A percentile compares a stretch with the other conserved stretches of the same genome.
These are phyloP conservation scores for Tenodera sinensis DNA, from an alignment of 2,888 invertebrate species.

Conservation along the genomic window DNA sequence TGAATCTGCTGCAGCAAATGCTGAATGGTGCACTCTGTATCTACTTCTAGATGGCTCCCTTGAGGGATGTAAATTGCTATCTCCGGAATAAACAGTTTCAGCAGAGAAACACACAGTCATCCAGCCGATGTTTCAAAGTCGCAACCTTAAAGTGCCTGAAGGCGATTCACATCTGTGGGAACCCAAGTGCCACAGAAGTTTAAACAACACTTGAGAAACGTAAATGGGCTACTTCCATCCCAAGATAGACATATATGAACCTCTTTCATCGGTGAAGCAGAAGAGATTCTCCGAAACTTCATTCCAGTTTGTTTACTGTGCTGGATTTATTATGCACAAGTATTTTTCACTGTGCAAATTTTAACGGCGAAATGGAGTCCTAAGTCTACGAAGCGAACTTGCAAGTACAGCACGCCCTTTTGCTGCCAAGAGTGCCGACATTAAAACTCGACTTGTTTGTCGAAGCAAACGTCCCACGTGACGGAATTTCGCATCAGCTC, in stretches of 20 bases:
- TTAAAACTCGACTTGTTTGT: not conserved
- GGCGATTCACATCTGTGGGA: not conserved
- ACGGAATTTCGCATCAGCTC: not conserved
- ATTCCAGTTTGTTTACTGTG: not conserved
- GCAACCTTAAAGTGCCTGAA: not conserved
- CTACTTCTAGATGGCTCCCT: not conserved
- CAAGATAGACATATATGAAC: not conserved
- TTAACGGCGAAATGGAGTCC: not conserved
- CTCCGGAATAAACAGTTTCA: not conserved
- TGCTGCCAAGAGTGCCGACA: not conserved
- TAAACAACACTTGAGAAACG: not conserved
- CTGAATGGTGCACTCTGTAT: too few relatives aligned
- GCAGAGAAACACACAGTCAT: not conserved
- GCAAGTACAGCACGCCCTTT: not conserved
- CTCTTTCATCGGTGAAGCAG: not conserved
- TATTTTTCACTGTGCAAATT: not conserved
- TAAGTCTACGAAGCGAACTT: not conserved
- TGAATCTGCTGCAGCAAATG: too few relatives aligned
- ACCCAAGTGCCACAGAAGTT: not conserved
- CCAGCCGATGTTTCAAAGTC: not conserved
- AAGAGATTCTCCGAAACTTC: not conserved
- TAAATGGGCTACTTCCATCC: not conserved
- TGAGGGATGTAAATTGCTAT: not conserved
- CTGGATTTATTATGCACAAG: not conserved
- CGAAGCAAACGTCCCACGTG: not conserved